Conservation (phyloP, 2,797 vertebrate species). For the Darevskia mixta region DNA sequence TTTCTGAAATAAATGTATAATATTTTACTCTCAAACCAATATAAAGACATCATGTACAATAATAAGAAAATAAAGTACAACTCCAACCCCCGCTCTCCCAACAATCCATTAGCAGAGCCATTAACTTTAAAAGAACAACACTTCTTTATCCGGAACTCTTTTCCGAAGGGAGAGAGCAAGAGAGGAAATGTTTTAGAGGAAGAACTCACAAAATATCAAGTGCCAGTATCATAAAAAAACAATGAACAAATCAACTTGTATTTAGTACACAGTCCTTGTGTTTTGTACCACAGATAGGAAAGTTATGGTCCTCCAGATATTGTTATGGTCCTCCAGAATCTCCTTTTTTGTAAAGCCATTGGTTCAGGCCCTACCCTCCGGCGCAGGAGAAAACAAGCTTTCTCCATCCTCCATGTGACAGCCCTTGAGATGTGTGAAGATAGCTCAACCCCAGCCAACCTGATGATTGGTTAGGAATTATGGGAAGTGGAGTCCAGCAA, state of each 20-base stretch:
- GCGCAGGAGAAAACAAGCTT: no score
- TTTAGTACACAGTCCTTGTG: not conserved
- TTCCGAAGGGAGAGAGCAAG: not conserved
- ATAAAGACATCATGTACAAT: not conserved
- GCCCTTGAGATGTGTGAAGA: no score
- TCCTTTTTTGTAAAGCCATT: no score
- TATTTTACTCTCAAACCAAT: not conserved
- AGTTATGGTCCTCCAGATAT: no score
- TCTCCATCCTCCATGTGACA: no score
- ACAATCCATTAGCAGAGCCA: not conserved
- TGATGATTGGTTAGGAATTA: no score
- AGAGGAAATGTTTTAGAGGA: not conserved
- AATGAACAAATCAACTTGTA: not conserved
- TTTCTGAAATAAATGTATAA: not conserved
- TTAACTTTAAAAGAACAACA: not conserved
- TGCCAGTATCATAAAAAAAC: not conserved
- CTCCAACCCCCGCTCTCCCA: not conserved
- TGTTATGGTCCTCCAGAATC: no score
- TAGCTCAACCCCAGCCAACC: no score
- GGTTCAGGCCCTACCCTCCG: no score
- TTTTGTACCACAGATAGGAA: no score
- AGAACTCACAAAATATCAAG: not conserved
- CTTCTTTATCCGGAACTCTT: not conserved
- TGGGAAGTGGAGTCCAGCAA: no score
- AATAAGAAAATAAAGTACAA: no score